These are phyloP conservation scores for Amblyjoppa proteus DNA, from an alignment of 2,888 invertebrate species.

Conservation along the genomic window DNA sequence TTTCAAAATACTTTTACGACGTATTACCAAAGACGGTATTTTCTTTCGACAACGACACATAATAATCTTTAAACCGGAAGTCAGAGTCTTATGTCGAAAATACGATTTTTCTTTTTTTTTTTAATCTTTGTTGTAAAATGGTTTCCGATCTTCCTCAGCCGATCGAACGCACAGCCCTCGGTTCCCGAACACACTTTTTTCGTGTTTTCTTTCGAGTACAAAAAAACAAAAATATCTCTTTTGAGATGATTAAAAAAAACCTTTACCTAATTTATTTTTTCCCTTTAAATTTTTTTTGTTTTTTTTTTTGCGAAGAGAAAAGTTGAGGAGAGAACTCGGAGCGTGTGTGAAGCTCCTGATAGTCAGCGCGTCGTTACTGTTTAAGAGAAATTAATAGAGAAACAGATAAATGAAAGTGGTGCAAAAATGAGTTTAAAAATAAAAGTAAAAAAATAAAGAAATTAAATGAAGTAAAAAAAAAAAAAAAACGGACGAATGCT, in stretches of 20 bases:
- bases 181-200: slow-evolving; percentile 14
- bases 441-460: slow-evolving; percentile 11
- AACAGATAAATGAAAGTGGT: slow-evolving; percentile 1
- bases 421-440: slow-evolving; percentile 6
- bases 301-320: background rate
- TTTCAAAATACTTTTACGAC: slow-evolving; percentile 21
- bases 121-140: slow-evolving; percentile 3
- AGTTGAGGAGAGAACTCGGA: slow-evolving; percentile 36
- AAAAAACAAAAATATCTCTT: slow-evolving; percentile 29
- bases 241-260: slow-evolving; percentile 17
- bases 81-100: background rate
- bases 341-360: slow-evolving; percentile 50
- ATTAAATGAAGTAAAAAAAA: slow-evolving; percentile 18
- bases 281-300: slow-evolving; percentile 11
- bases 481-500: slow-evolving; percentile 58
- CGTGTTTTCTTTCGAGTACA: background rate
- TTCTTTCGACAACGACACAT: slow-evolving; percentile 21
- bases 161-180: slow-evolving; percentile 56
- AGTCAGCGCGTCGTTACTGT: slow-evolving; percentile 52
- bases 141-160: slow-evolving; percentile 60
- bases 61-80: slow-evolving; percentile 10
- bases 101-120: slow-evolving; percentile 4
- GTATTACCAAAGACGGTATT: slow-evolving; percentile 60
- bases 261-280: slow-evolving; percentile 22
- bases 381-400: slow-evolving; percentile 28